Evolutionary conservation across 1,140 invertebrate species (phyloP), one percentile per base, ranked within the genome.

Genomic region (Manduca sexta): DNA sequence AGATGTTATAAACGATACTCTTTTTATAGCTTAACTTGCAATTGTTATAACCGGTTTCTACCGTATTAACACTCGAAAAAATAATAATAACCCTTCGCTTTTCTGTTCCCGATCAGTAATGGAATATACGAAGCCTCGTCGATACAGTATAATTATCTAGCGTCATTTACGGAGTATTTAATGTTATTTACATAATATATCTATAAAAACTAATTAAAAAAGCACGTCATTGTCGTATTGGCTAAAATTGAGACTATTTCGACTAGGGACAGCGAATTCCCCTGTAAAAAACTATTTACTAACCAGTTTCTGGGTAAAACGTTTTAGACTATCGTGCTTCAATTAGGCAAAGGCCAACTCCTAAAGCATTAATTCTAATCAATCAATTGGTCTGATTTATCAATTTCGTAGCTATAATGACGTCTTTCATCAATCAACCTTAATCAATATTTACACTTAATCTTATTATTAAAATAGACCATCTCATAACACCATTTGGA

Each of bases 401-500:
- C 15, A 13, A 6, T 38, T 0, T 26, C 21, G 4, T 5, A 40
- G 17, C 16, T n/a, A n/a, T 17, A 40, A 18, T 40, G 38, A 40
- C 38, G 16, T 8, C 7, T 40, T 13, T 38, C 49, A 58, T 56
- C 41, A 52, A 59, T 56, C 52, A 45, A 49, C 46, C 50, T 57
- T 61, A 72, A 56, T 45, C 45, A 65, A 65, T 65, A 69, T 66
- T 51, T 70, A 68, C 56, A 65, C 53, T 56, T 55, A 48, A 34
- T 56, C 13, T 45, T 48, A 64, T 62, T 48, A 69, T 60, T 63
- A 74, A 72, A 69, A 76, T 71, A 67, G 53, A 73, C 65, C 64
- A 52, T 65, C 56, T 63, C 63, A 61, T 44, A 58, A 17, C 54
- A 60, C 52, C 52, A 52, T 64, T 44, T 52, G 45, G 53, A 60